phyloP scores from a whole-genome alignment of 2,113 vertebrate species.

The Channa maculata region DNA sequence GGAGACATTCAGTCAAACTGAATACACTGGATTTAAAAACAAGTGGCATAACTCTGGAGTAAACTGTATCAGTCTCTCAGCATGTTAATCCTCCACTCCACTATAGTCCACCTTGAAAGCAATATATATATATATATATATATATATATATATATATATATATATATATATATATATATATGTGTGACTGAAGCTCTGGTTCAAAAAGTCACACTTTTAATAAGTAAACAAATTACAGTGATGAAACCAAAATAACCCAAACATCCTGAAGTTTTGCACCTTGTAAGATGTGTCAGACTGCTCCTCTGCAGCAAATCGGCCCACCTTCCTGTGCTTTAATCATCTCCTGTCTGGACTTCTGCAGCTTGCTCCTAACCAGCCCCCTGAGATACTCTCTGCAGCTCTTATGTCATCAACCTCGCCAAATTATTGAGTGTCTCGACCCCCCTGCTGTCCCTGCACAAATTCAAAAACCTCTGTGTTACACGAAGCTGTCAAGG shows the following conservation, averaged over 20 bases:
- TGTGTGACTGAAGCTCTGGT: not conserved
- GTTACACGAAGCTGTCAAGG: conserved; percentile 16
- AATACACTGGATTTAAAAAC: not conserved
- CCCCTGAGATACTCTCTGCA: conserved; percentile 10
- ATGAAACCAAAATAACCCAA: conserved; percentile 13
- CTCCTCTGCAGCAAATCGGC: conserved; percentile 19
- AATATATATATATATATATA: too few species aligned
- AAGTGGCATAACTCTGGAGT: not conserved
- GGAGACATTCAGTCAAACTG: not conserved
- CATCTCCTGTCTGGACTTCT: conserved; percentile 21
- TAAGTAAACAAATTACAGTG: conserved; percentile 23
- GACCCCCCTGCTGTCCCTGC: not conserved
- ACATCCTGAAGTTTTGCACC: conserved; percentile 11
- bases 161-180: too few species aligned
- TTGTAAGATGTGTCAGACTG: conserved; percentile 7
- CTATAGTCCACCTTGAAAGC: not conserved
- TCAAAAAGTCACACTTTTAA: conserved; percentile 14
- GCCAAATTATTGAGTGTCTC: conserved; percentile 6
- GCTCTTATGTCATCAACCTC: not conserved
- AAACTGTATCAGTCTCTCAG: not conserved
- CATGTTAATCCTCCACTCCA: not conserved
- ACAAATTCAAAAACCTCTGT: conserved; percentile 25
- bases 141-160: too few species aligned
- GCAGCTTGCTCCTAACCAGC: conserved; percentile 6
- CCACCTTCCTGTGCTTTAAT: conserved; percentile 33